phyloP scores from a whole-genome alignment of 1,140 invertebrate species.

The Drosophila chauvacae region DNA sequence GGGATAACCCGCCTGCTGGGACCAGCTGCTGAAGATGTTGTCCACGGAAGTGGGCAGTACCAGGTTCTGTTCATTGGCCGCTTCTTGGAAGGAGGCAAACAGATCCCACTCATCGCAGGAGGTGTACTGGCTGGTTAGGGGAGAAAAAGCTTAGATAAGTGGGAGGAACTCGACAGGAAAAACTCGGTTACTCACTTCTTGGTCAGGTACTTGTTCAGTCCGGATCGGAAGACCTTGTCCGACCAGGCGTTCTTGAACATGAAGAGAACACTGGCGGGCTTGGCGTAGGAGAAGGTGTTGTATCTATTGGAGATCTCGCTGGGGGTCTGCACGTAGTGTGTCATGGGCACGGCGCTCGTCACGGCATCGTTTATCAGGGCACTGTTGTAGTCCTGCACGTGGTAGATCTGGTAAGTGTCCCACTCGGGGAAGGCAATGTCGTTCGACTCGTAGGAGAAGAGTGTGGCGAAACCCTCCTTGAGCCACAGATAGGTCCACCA shows the following conservation, averaged over 20 bases:
- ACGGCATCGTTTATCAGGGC: constrained; percentile 61
- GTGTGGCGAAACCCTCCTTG: constrained; percentile 86
- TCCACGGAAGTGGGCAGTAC: constrained; percentile 43
- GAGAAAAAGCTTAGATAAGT: neutral
- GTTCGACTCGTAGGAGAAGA: constrained; percentile 85
- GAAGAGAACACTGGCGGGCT: constrained; percentile 89
- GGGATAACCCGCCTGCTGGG: constrained; percentile 85
- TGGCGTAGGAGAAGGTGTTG: constrained; percentile 89
- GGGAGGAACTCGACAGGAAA: neutral
- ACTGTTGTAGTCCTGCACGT: constrained; percentile 85
- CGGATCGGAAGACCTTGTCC: constrained; percentile 91
- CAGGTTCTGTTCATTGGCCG: constrained; percentile 56
- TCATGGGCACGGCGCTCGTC: constrained; percentile 87
- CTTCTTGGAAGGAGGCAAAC: constrained; percentile 85
- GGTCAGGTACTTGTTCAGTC: constrained; percentile 91
- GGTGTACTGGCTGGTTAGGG: constrained; percentile 84
- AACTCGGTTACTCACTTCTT: constrained; percentile 85
- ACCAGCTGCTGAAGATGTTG: constrained; percentile 85
- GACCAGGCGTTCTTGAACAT: constrained; percentile 97
- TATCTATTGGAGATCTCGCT: constrained; percentile 89
- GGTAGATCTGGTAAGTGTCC: constrained; percentile 87
- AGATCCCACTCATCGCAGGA: constrained; percentile 74
- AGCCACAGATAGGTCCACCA: constrained; percentile 87
- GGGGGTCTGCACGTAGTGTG: constrained; percentile 87
- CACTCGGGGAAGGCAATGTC: constrained; percentile 83